Conservation (phyloP, 2,888 invertebrate species). For the Bimastos eiseni region DNA sequence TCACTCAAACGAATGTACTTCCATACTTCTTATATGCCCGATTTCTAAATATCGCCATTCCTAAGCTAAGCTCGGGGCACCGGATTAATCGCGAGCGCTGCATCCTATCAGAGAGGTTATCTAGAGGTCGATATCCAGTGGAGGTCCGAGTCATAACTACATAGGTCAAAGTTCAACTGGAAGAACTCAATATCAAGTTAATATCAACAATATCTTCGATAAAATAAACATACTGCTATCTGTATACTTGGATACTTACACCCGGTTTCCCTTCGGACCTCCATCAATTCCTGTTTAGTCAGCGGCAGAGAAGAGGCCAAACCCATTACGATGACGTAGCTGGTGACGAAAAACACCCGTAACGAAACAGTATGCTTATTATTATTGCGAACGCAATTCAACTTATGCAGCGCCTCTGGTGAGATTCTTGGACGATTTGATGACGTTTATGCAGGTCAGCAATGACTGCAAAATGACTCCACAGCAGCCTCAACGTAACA, state of each 20-base stretch:
- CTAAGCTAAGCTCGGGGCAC: too few relatives aligned
- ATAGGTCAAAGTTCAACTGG: too few relatives aligned
- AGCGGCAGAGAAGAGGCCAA: slow-evolving; percentile 23
- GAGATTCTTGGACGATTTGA: too few relatives aligned
- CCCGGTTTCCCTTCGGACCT: slow-evolving; percentile 29
- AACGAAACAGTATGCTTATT: not conserved
- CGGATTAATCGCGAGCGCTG: too few relatives aligned
- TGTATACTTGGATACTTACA: slow-evolving; percentile 16
- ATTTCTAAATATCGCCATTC: too few relatives aligned
- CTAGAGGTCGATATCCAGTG: not conserved
- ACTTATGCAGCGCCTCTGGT: too few relatives aligned
- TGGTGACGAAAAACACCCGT: not conserved
- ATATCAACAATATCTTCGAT: not conserved
- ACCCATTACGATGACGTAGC: slow-evolving; percentile 25
- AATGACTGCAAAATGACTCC: too few relatives aligned
- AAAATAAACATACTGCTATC: not conserved
- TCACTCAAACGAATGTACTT: not conserved
- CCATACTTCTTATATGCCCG: too few relatives aligned
- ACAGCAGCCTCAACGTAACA: not conserved
- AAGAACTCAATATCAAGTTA: too few relatives aligned
- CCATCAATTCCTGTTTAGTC: slow-evolving; percentile 20
- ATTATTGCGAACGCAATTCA: too few relatives aligned
- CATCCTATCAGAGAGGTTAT: not conserved
- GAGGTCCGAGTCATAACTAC: too few relatives aligned
- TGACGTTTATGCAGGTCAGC: too few relatives aligned